Percentiles rank a stretch among this genome's conserved stretches.
Conservation (phyloP, 1,140 invertebrate species). For the Ladona fulva region DNA sequence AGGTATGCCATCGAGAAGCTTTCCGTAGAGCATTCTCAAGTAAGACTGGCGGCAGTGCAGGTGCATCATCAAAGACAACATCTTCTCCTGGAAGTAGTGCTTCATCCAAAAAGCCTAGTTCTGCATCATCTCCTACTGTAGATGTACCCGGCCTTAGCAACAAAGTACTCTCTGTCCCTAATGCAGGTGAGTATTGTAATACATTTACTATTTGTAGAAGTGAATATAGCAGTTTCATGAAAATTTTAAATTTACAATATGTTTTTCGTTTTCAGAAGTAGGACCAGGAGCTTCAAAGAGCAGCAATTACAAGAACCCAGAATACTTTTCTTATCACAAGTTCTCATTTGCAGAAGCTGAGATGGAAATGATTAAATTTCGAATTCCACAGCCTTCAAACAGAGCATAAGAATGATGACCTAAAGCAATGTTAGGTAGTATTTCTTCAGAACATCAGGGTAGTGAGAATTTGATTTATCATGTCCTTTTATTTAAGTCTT, state of each 20-base stretch:
- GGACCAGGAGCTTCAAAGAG: conserved; percentile 63
- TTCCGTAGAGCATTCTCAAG: too few species aligned
- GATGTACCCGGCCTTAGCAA: conserved; percentile 55
- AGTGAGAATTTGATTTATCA: too few species aligned
- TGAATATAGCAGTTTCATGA: too few species aligned
- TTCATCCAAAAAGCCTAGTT: too few species aligned
- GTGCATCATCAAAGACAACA: neutral
- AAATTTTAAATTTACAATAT: too few species aligned
- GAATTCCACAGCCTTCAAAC: conserved; percentile 60
- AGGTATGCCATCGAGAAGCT: too few species aligned
- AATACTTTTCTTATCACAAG: conserved; percentile 74
- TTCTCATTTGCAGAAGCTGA: conserved; percentile 75
- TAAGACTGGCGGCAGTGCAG: neutral
- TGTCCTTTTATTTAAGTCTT: too few species aligned
- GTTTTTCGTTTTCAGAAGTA: conserved; percentile 41
- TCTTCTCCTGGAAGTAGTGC: neutral
- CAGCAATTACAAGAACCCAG: conserved; percentile 72
- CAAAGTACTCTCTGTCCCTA: conserved; percentile 46
- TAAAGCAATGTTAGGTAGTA: too few species aligned
- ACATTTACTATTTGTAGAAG: too few species aligned
- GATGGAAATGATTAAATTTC: conserved; percentile 68
- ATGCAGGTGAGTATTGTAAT: conserved; percentile 33
- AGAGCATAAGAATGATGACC: neutral
- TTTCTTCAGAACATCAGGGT: too few species aligned
- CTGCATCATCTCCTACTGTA: neutral